Evolutionary conservation across 2,113 vertebrate species (phyloP).

Genomic region (Coturnix japonica): DNA sequence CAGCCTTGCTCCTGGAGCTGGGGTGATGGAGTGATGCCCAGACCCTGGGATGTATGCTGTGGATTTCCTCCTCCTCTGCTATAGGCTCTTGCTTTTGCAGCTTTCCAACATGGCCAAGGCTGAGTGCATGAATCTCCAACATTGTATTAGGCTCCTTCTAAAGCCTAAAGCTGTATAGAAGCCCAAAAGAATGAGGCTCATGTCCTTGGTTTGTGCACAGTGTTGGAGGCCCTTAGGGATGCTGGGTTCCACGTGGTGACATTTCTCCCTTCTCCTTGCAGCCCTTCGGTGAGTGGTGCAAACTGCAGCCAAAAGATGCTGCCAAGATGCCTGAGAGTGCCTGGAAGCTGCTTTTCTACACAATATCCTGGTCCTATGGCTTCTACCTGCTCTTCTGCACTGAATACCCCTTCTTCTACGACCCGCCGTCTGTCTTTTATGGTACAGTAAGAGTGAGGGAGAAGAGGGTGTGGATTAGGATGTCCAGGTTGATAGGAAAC

Average conservation of each 20-base stretch:
- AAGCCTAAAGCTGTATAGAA: background rate
- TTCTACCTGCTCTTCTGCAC: constrained; percentile 93
- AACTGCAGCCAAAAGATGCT: constrained; percentile 88
- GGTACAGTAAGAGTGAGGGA: constrained; percentile 75
- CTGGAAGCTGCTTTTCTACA: constrained; percentile 98
- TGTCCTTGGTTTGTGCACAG: accelerated
- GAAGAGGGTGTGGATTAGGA: accelerated
- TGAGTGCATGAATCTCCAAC: background rate
- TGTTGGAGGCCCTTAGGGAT: accelerated
- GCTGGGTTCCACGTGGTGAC: accelerated
- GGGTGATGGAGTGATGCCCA: background rate
- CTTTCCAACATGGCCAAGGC: accelerated
- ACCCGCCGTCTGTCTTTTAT: constrained; percentile 90
- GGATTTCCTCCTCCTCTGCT: background rate
- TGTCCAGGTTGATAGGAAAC: accelerated
- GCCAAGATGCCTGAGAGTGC: constrained; percentile 96
- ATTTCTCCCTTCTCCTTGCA: constrained; percentile 43
- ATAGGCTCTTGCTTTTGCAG: background rate
- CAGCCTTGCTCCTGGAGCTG: background rate
- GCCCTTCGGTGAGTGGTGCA: constrained; percentile 87
- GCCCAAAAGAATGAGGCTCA: accelerated
- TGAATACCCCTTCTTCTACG: constrained; percentile 91
- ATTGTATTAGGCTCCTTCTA: background rate
- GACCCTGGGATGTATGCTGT: accelerated
- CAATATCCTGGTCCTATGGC: constrained; percentile 90